phyloP scores from a whole-genome alignment of 2,113 vertebrate species.

The Mixornis gularis region DNA sequence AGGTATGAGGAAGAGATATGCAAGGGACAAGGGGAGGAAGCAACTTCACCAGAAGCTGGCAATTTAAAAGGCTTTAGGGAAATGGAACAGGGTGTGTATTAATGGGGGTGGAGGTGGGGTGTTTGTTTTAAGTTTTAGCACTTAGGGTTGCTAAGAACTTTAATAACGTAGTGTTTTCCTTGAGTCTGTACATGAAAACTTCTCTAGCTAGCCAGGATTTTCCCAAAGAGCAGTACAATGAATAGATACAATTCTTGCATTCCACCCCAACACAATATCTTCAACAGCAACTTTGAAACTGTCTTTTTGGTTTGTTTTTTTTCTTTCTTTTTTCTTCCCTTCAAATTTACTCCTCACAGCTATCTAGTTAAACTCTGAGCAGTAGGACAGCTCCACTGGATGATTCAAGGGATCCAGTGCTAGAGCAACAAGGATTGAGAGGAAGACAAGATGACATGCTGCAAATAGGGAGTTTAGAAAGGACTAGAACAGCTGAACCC shows the following conservation, averaged over 20 bases:
- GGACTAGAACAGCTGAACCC: neutral
- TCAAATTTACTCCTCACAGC: neutral
- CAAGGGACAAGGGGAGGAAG: neutral
- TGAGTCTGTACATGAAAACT: neutral
- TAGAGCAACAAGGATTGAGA: neutral
- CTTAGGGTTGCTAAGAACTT: slow-evolving; percentile 13
- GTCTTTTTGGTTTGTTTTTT: neutral
- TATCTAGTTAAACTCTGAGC: neutral
- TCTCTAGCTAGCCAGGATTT: neutral
- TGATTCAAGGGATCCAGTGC: neutral
- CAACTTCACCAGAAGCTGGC: neutral
- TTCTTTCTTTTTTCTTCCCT: neutral
- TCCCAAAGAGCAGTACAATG: neutral
- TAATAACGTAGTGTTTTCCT: neutral
- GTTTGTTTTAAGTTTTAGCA: slow-evolving; percentile 34
- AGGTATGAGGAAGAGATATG: slow-evolving; percentile 41
- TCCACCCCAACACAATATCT: neutral
- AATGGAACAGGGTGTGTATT: slow-evolving; percentile 19
- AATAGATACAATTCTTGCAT: neutral
- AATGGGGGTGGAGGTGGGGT: neutral
- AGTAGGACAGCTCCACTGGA: neutral
- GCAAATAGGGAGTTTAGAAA: neutral
- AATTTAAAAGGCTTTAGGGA: slow-evolving; percentile 13
- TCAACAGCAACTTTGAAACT: neutral
- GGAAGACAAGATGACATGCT: neutral